A percentile compares a stretch with the other conserved stretches of the same genome.
Conservation (phyloP, 2,888 invertebrate species). For the Rhaphigaster nebulosa region DNA sequence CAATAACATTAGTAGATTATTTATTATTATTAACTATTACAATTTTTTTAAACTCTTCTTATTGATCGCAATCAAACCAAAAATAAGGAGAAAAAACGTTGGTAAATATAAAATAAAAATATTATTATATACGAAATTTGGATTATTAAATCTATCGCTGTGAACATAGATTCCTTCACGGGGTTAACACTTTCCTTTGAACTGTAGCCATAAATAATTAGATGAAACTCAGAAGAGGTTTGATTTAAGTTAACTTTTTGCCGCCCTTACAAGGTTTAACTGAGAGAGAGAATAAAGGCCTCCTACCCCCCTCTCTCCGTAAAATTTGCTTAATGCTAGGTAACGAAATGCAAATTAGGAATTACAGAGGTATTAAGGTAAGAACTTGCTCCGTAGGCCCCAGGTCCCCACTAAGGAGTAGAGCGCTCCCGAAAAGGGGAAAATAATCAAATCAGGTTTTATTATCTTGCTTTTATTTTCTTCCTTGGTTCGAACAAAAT, state of each 20-base stretch:
- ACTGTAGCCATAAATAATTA: slow-evolving; percentile 35
- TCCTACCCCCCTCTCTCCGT: slow-evolving; percentile 18
- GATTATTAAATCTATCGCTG: not conserved
- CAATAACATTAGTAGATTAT: too few relatives aligned
- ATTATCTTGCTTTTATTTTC: slow-evolving; percentile 55
- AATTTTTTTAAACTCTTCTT: too few relatives aligned
- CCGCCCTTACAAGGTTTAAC: slow-evolving; percentile 49
- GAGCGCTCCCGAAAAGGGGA: slow-evolving; percentile 32
- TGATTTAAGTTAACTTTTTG: slow-evolving; percentile 48
- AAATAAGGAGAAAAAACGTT: too few relatives aligned
- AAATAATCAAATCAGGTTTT: slow-evolving; percentile 57
- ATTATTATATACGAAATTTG: too few relatives aligned
- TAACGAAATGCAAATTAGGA: slow-evolving; percentile 59
- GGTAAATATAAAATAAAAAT: too few relatives aligned
- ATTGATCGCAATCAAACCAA: too few relatives aligned
- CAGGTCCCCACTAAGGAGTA: slow-evolving; percentile 6
- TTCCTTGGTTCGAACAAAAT: slow-evolving; percentile 33
- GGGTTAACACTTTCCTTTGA: slow-evolving; percentile 17
- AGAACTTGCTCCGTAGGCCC: slow-evolving; percentile 51
- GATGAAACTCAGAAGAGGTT: slow-evolving; percentile 44
- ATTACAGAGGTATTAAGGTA: slow-evolving; percentile 58
- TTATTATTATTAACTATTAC: too few relatives aligned
- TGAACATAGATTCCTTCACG: not conserved
- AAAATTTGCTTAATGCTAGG: slow-evolving; percentile 58
- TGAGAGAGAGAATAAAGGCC: slow-evolving; percentile 38